A percentile compares a stretch with the other conserved stretches of the same genome.
phyloP scores from a whole-genome alignment of 64 coral and sea anemone genomes.

The Acropora yongei region DNA sequence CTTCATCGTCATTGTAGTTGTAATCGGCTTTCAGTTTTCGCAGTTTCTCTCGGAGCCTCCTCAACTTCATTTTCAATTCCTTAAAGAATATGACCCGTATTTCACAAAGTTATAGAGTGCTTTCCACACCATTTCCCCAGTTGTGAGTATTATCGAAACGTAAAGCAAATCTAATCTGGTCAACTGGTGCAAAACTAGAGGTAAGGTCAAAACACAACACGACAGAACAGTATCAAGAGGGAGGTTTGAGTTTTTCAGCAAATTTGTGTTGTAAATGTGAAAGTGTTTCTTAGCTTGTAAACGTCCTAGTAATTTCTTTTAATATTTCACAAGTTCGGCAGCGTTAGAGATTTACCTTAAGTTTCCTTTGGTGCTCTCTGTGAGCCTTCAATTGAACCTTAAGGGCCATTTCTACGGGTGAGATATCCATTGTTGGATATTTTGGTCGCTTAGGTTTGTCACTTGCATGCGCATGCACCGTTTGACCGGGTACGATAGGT shows the following conservation, averaged over 20 bases:
- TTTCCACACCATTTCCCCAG: too few species aligned
- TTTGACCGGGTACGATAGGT: constrained; percentile 73
- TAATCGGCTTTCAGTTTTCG: constrained; percentile 75
- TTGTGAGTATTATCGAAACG: too few species aligned
- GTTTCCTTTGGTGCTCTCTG: constrained; percentile 77
- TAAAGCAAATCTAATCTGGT: too few species aligned
- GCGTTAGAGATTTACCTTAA: constrained; percentile 26
- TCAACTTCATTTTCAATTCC: constrained; percentile 71
- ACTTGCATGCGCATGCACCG: constrained; percentile 87
- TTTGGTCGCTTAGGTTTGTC: constrained; percentile 66
- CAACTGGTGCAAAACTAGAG: too few species aligned
- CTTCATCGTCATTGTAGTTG: constrained; percentile 41
- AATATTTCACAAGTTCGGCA: too few species aligned
- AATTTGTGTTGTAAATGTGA: too few species aligned
- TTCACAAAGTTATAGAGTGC: too few species aligned
- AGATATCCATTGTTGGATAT: neutral
- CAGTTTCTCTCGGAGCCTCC: constrained; percentile 67
- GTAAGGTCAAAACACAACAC: too few species aligned
- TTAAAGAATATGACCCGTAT: neutral
- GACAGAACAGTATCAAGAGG: too few species aligned
- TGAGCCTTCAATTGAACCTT: constrained; percentile 79
- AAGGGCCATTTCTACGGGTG: constrained; percentile 24
- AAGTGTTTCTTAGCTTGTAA: too few species aligned
- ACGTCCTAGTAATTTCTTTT: too few species aligned
- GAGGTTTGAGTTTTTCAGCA: too few species aligned